Conservation (phyloP, 2,113 vertebrate species). For the Bathybates hornii region DNA sequence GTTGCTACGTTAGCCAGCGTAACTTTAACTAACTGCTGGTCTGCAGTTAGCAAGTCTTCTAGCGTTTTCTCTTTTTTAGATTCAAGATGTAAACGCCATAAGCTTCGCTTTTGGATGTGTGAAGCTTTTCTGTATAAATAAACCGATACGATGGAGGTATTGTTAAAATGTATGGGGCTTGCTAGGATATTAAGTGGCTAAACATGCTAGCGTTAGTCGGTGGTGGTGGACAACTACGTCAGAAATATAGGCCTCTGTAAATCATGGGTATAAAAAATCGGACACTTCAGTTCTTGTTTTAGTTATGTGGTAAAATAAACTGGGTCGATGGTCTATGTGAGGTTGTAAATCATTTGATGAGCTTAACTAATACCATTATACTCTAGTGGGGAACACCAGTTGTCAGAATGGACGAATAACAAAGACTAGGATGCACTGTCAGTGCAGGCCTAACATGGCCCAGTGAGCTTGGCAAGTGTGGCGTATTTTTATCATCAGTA, state of each 20-base stretch:
- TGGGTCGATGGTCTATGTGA: neutral
- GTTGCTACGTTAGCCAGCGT: conserved; percentile 43
- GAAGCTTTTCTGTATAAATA: neutral
- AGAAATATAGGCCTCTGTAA: conserved; percentile 59
- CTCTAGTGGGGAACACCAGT: conserved; percentile 17
- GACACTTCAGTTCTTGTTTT: neutral
- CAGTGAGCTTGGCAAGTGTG: conserved; percentile 62
- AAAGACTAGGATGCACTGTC: conserved; percentile 66
- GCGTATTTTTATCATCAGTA: conserved; percentile 65
- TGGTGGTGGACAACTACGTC: conserved; percentile 58
- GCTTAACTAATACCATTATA: neutral
- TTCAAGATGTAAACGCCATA: neutral
- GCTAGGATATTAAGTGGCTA: conserved; percentile 44
- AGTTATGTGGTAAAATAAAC: neutral
- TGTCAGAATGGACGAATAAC: conserved; percentile 61
- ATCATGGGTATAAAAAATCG: conserved; percentile 15
- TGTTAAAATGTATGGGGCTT: conserved; percentile 33
- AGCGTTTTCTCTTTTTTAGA: neutral
- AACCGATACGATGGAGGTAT: neutral
- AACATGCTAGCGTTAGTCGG: conserved; percentile 50
- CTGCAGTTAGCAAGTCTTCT: neutral
- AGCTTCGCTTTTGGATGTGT: neutral
- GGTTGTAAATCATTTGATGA: neutral
- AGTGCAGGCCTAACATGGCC: conserved; percentile 70
- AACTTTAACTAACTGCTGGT: conserved; percentile 13